These are phyloP conservation scores for Tinea semifulvella DNA, from an alignment of 2,888 invertebrate genomes.

Conservation along the genomic window DNA sequence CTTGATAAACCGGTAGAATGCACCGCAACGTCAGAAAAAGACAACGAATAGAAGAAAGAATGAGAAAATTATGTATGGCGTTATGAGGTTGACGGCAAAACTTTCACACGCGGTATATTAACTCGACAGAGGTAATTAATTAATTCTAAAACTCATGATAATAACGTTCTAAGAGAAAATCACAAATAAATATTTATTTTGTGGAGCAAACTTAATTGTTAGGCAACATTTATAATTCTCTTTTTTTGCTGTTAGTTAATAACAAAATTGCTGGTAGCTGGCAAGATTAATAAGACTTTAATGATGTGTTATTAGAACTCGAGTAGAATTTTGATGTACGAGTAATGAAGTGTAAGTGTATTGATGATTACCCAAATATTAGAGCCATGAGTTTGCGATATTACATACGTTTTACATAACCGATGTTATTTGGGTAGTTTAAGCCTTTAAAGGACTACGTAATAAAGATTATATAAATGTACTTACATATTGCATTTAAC, in stretches of 20 bases:
- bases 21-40: slow-evolving; percentile 9
- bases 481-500: not conserved
- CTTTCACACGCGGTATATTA: slow-evolving; percentile 27
- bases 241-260: too few species aligned
- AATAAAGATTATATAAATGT: slow-evolving; percentile 4
- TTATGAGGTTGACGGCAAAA: slow-evolving; percentile 23
- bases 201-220: too few species aligned
- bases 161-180: too few species aligned
- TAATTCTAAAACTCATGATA: slow-evolving; percentile 3
- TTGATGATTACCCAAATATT: too few species aligned
- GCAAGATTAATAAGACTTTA: too few species aligned
- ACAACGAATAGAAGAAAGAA: slow-evolving; percentile 11
- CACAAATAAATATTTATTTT: too few species aligned
- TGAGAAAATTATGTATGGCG: slow-evolving; percentile 15
- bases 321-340: too few species aligned
- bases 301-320: too few species aligned
- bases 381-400: not conserved
- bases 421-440: not conserved
- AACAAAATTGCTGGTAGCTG: too few species aligned
- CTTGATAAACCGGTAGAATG: slow-evolving; percentile 12
- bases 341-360: too few species aligned
- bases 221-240: too few species aligned
- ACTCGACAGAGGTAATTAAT: not conserved
- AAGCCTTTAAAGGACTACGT: not conserved
- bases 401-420: not conserved